These are phyloP conservation scores for Cerastoderma edule DNA, from an alignment of 2,888 invertebrate species.

Conservation along the genomic window DNA sequence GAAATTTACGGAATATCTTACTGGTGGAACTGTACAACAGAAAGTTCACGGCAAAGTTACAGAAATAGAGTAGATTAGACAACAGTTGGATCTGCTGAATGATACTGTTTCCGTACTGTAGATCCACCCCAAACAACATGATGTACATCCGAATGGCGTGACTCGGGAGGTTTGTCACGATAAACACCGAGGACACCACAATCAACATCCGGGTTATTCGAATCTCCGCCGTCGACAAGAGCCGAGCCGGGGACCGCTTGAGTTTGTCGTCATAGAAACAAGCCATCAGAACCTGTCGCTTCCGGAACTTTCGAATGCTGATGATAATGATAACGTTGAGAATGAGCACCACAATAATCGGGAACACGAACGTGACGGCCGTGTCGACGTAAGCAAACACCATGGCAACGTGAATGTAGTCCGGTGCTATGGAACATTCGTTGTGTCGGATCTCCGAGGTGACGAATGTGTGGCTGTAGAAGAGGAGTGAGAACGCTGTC, in stretches of 20 bases:
- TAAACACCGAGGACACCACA: slow-evolving; percentile 75
- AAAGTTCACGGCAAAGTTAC: slow-evolving; percentile 74
- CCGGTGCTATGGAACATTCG: slow-evolving; percentile 51
- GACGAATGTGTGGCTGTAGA: slow-evolving; percentile 74
- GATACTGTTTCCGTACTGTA: slow-evolving; percentile 30
- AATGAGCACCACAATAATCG: slow-evolving; percentile 67
- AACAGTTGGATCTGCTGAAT: slow-evolving; percentile 66
- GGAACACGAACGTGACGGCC: slow-evolving; percentile 69
- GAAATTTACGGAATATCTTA: slow-evolving; percentile 66
- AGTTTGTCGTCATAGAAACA: slow-evolving; percentile 47
- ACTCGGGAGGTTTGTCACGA: slow-evolving; percentile 77
- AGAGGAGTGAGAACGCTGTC: slow-evolving; percentile 61
- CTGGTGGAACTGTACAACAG: slow-evolving; percentile 72
- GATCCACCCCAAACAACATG: slow-evolving; percentile 52
- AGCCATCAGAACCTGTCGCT: slow-evolving; percentile 38
- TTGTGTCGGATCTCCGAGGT: slow-evolving; percentile 58
- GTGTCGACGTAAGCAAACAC: slow-evolving; percentile 74
- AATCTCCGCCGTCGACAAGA: slow-evolving; percentile 69
- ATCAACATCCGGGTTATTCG: slow-evolving; percentile 74
- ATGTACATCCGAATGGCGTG: slow-evolving; percentile 74
- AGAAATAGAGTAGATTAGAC: slow-evolving; percentile 70
- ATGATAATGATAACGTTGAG: slow-evolving; percentile 68
- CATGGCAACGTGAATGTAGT: slow-evolving; percentile 55
- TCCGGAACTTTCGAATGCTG: slow-evolving; percentile 59
- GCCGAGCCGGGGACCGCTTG: slow-evolving; percentile 26